phyloP scores from a whole-genome alignment of 2,888 invertebrate species.

The Gastrophysa polygoni region DNA sequence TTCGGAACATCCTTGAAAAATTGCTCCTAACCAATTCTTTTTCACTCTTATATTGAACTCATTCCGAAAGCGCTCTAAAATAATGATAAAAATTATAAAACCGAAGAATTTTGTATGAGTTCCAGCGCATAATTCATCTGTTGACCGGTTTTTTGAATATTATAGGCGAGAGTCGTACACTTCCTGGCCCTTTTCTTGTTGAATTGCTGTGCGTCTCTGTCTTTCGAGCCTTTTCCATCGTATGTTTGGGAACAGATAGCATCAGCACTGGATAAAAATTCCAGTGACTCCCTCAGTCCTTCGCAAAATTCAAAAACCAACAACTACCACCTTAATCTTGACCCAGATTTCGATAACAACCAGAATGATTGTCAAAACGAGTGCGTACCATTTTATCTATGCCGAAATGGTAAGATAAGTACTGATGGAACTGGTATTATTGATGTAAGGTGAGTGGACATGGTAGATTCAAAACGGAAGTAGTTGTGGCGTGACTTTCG shows the following conservation, averaged over 20 bases:
- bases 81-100: too few relatives aligned
- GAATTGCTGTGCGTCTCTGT: neutral
- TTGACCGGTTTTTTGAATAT: too few relatives aligned
- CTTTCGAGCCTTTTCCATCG: neutral
- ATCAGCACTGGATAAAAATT: neutral
- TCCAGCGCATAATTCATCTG: too few relatives aligned
- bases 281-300: neutral
- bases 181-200: too few relatives aligned
- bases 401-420: conserved; percentile 69
- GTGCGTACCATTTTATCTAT: conserved; percentile 80
- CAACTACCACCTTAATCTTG: neutral
- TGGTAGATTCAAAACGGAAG: neutral
- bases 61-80: too few relatives aligned
- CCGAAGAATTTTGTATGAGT: too few relatives aligned
- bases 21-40: too few relatives aligned
- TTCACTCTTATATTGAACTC: too few relatives aligned
- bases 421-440: conserved; percentile 74
- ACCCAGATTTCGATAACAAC: neutral
- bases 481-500: too few relatives aligned
- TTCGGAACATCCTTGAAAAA: too few relatives aligned
- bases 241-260: neutral
- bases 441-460: conserved; percentile 68
- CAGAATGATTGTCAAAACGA: conserved; percentile 48
- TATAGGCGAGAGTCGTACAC: too few relatives aligned
- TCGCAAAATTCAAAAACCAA: neutral